Evolutionary conservation across 2,113 vertebrate genomes (phyloP).

Genomic region (Thinocorus orbignyianus): DNA sequence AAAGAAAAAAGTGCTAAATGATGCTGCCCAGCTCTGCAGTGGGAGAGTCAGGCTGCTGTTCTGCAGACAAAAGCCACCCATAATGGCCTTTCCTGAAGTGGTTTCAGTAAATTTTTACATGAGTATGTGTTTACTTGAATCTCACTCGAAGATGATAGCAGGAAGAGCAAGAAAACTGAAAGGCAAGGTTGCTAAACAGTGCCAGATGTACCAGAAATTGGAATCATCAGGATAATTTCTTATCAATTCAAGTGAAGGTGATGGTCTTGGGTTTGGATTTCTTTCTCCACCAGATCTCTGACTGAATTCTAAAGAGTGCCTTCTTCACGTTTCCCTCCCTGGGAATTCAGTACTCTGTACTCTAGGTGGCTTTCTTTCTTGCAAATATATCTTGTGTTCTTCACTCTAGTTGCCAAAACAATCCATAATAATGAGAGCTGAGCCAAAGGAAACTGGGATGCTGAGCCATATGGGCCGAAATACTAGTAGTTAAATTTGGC

Average conservation of each 20-base stretch:
- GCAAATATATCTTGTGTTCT: background rate
- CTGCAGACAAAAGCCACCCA: background rate
- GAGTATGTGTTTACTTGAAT: background rate
- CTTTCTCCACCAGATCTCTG: background rate
- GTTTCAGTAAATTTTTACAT: too few relatives aligned
- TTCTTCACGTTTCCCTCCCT: background rate
- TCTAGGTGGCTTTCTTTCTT: background rate
- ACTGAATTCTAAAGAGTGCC: background rate
- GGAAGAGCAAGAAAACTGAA: background rate
- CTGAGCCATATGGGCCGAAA: background rate
- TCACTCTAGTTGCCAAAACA: background rate
- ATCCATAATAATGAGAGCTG: background rate
- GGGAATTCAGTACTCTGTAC: background rate
- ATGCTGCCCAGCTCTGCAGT: background rate
- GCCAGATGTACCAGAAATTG: background rate
- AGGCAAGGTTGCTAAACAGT: background rate
- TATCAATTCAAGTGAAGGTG: background rate
- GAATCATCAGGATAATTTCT: background rate
- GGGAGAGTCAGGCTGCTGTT: background rate
- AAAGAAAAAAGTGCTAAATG: background rate
- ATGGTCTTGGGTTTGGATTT: background rate
- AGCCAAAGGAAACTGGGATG: background rate
- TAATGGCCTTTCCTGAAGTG: background rate
- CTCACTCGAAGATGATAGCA: background rate
- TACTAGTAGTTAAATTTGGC: background rate